These are phyloP conservation scores for Calonectris borealis DNA, from an alignment of 2,113 vertebrate genomes.

Conservation along the genomic window DNA sequence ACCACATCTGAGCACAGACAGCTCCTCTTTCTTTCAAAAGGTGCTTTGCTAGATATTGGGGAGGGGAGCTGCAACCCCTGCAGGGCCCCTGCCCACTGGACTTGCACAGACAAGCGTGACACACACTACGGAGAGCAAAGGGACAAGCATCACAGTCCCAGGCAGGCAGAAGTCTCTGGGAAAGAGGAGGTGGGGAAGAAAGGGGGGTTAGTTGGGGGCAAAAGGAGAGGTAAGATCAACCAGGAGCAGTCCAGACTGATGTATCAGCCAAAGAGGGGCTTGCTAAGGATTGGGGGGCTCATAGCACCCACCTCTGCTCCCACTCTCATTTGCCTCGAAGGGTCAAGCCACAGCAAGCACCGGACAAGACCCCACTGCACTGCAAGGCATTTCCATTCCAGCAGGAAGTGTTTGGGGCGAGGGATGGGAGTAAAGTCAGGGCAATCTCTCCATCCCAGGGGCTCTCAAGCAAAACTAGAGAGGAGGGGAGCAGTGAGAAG, in stretches of 20 bases:
- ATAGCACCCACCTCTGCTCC: conserved; percentile 46
- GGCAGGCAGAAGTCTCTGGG: not conserved
- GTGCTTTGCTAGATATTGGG: not conserved
- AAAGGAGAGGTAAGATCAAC: not conserved
- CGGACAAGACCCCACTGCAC: not conserved
- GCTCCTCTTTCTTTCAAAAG: not conserved
- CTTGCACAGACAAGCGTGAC: not conserved
- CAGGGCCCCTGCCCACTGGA: not conserved
- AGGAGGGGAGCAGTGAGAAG: conserved; percentile 30
- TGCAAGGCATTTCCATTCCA: conserved; percentile 1
- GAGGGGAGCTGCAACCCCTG: not conserved
- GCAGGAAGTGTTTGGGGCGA: not conserved
- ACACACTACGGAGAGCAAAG: not conserved
- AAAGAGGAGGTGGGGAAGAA: not conserved
- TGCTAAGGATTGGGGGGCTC: not conserved
- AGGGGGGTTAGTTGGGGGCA: not conserved
- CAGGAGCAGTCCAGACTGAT: not conserved
- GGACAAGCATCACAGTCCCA: not conserved
- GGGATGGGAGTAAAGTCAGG: not conserved
- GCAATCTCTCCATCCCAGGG: not conserved
- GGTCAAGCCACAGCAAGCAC: conserved; percentile 24
- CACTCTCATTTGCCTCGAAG: not conserved
- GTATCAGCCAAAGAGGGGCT: not conserved
- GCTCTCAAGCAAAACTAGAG: conserved; percentile 36
- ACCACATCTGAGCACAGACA: not conserved